Percentiles rank a stretch among this genome's conserved stretches.
These are phyloP conservation scores for Craseonycteris thonglongyai DNA, from an alignment of 2,113 vertebrate species.

Conservation along the genomic window DNA sequence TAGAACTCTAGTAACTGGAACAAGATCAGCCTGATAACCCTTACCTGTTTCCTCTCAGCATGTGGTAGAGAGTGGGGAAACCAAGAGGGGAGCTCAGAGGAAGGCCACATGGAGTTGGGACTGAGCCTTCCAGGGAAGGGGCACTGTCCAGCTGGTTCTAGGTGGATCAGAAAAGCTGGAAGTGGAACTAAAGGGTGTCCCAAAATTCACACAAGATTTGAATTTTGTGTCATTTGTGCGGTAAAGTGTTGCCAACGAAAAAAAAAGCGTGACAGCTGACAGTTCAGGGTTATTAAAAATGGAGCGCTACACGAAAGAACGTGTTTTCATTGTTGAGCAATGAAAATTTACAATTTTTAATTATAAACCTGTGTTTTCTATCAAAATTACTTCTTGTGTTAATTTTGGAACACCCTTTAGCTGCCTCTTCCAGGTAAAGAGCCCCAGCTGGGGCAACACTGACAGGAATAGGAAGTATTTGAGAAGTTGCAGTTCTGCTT, in stretches of 20 bases:
- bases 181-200: background rate
- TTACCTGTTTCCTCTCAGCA: background rate
- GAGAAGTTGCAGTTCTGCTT: background rate
- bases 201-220: too few species aligned
- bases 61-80: background rate
- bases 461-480: background rate
- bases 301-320: too few species aligned
- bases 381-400: too few species aligned
- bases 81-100: background rate
- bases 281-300: too few species aligned
- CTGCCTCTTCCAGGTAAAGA: background rate
- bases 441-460: background rate
- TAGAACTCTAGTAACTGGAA: background rate
- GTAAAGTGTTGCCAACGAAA: too few species aligned
- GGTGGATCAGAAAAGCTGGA: background rate
- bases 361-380: too few species aligned
- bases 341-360: too few species aligned
- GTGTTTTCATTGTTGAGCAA: too few species aligned
- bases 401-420: too few species aligned
- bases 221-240: too few species aligned
- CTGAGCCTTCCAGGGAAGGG: background rate
- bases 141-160: background rate
- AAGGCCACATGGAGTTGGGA: background rate
- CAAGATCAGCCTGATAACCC: background rate
- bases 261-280: too few species aligned